Evolutionary conservation across 53 echinoderm and acorn worm genomes (phyloP).

Genomic region (Paelopatides confundens): DNA sequence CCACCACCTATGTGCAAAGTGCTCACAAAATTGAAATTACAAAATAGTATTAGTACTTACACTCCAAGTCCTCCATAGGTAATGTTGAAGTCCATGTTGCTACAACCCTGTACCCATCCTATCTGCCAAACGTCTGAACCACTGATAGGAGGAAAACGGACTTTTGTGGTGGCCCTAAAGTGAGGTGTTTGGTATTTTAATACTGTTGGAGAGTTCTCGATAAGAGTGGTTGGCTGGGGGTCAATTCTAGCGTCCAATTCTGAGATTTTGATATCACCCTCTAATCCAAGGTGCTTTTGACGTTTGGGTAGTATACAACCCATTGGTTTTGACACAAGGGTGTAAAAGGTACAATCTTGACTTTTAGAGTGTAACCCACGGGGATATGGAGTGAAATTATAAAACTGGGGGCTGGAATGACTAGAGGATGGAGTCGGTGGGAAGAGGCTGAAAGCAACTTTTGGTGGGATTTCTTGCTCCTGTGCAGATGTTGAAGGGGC

Average conservation of each 20-base stretch:
- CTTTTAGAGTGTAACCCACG: neutral
- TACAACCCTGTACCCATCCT: conserved; percentile 97
- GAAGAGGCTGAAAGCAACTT: conserved; percentile 20
- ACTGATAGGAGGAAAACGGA: conserved; percentile 94
- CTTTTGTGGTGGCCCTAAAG: conserved; percentile 92
- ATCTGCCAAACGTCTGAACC: conserved; percentile 93
- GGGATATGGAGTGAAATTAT: neutral
- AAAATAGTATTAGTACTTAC: conserved; percentile 70
- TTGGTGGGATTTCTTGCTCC: neutral
- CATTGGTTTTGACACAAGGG: conserved; percentile 77
- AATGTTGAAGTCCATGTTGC: conserved; percentile 96
- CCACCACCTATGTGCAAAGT: too few species aligned
- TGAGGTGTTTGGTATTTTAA: conserved; percentile 98
- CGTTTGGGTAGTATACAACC: conserved; percentile 98
- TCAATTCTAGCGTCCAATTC: conserved; percentile 96
- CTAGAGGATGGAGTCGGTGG: conserved; percentile 9
- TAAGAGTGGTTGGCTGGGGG: conserved; percentile 89
- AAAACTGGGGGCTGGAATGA: conserved; percentile 16
- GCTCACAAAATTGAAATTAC: too few species aligned
- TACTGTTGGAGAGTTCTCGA: conserved; percentile 94
- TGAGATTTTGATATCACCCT: conserved; percentile 95
- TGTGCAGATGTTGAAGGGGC: neutral
- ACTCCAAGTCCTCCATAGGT: conserved; percentile 93
- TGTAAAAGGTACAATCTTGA: conserved; percentile 36
- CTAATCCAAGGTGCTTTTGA: conserved; percentile 92